A percentile compares a stretch with the other conserved stretches of the same genome.
phyloP scores from a whole-genome alignment of 2,113 vertebrate genomes.

The Poeciliopsis prolifica region DNA sequence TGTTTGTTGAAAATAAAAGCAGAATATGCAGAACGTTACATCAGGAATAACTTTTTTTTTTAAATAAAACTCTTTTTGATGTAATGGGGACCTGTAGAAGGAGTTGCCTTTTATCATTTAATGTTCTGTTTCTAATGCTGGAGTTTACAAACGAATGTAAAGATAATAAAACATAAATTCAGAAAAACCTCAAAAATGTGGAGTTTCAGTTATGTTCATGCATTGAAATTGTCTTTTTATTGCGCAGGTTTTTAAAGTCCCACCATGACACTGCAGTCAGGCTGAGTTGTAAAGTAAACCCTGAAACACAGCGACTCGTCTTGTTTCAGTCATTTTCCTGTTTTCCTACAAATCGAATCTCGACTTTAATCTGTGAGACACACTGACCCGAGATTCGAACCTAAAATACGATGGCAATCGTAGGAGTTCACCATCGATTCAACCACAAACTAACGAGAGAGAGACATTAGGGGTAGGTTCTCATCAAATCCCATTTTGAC shows the following conservation, averaged over 20 bases:
- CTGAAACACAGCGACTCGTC: too few relatives aligned
- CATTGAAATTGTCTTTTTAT: too few relatives aligned
- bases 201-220: background rate
- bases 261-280: too few relatives aligned
- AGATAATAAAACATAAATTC: background rate
- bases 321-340: too few relatives aligned
- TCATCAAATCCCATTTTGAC: too few relatives aligned
- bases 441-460: background rate
- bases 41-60: background rate
- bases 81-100: background rate
- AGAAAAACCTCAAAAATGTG: background rate
- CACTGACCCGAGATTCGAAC: background rate
- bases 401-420: background rate
- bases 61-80: background rate
- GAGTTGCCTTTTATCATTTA: background rate
- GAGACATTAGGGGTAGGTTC: too few relatives aligned
- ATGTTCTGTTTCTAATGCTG: background rate
- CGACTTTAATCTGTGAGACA: background rate
- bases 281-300: too few relatives aligned
- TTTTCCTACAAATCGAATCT: too few relatives aligned
- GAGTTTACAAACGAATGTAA: background rate
- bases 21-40: background rate
- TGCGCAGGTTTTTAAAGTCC: too few relatives aligned
- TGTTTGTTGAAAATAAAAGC: conserved; percentile 54
- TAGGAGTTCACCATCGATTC: background rate